Base-by-base conservation (phyloP, 2,797 vertebrate genomes). In the Macroramphosus scolopax region DNA sequence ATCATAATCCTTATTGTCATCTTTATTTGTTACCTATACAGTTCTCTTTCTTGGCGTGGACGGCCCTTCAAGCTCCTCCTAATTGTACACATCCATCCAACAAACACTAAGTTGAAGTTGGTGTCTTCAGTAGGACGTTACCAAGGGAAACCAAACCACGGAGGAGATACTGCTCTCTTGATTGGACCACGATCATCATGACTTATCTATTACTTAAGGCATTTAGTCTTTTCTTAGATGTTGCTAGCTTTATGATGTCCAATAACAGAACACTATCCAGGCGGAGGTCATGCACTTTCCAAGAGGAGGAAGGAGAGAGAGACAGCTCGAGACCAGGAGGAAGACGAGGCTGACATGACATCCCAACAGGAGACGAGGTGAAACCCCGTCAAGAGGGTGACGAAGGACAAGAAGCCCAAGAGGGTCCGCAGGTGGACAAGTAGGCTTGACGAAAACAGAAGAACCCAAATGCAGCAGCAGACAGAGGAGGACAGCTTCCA, bases 131-230 rank as follows among this genome's bases (percentile, higher is more conserved):
- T 20, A 60, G 28, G 42, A 72, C 65, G 18, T 2, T 2, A 40
- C 14, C 26, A 16, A 43, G 33, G 5, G n/a, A 35, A 29, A 26
- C 20, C 6, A 5, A 36, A 39, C 20, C 42, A 17, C 38, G 15
- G 39, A 67, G 53, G 38, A 60, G 54, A 34, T 5, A 58, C 68
- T 38, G 66, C 61, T 80, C 64, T 74, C 62, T 42, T 16, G 8
- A 54, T 12, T 59, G 47, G 51, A 66, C 18, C 17, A 15, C 17
- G 10, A 6, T 16, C 17, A 37, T 1, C 3, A 18, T 18, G n/a
- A 39, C 13, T 7, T 24, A 8, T 8, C 7, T n/a, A 13, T n/a
- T 26, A 5, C 8, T 26, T 12, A 4, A 38, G 10, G 7, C 13
- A 10, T 16, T 12, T 5, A 14, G 8, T 41, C 25, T 11, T 41